Base-by-base conservation (phyloP, 2,113 vertebrate genomes). In the Amphiprion ocellaris region DNA sequence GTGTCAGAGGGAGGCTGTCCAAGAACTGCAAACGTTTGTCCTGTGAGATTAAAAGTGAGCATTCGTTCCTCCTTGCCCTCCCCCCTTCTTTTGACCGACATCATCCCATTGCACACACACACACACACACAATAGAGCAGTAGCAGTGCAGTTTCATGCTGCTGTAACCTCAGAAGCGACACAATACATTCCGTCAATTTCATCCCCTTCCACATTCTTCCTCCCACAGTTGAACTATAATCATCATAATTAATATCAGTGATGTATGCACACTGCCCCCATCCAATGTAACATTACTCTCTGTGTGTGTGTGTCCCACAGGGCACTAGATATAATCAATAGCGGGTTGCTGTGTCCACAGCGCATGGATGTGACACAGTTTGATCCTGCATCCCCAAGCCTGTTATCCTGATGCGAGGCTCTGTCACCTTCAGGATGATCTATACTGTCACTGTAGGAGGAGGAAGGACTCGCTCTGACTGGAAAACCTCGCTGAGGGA, bases 211-310 rank as follows among this genome's bases (percentile, higher is more conserved):
- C 58, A 33, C 39, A 28, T 77, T 55, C 21, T 55, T 63, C 23
- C 41, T 50, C 28, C 15, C 2, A 14, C 61, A 19, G 28, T 77
- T 50, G 3, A 84, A 56, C 63, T 53, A 4, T 47, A 74, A 83
- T 85, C 61, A 58, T 81, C 44, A 49, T 69, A 81, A 87, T 79
- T 88, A 89, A 85, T 84, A 76, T 81, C 49, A 50, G 37, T 61
- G 81, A 90, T 90, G 81, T 70, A 82, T 81, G 23, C 66, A 23
- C 64, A 23, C 64, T 52, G 50, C n/a, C 12, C 44, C 66, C 62
- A 77, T 15, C 62, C 50, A 66, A 30, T 47, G 55, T 19, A 39
- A 55, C 33, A 62, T 53, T n/a, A 54, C 10, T 49, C 11, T 19
- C 47, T 58, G 77, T 54, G 52, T 58, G 23, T 81, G 67, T 74